Base-by-base conservation (phyloP, 1,140 invertebrate genomes). In the Phocides pigmalion region DNA sequence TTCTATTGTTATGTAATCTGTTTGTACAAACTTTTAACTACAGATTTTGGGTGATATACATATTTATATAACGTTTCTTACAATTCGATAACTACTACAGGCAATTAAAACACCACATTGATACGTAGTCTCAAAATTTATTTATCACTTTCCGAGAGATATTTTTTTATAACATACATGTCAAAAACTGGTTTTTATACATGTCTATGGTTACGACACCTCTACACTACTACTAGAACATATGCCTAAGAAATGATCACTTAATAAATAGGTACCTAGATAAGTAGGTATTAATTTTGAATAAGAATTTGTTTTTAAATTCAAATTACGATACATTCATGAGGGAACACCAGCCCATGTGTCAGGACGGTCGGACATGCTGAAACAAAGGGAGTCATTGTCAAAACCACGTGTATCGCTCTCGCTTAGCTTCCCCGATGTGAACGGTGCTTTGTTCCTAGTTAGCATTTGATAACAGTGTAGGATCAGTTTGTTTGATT, bases 271-370 rank as follows among this genome's bases (percentile, higher is more conserved):
- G n/a, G n/a, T n/a, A 50, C 9, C 47, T 50, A 50, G 12, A 15
- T 32, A 12, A 50, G 32, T n/a, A n/a, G n/a, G 8, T 11, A 32
- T 32, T 15, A 32, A 32, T 15, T 16, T 50, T 50, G 22, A 0
- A 9, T 15, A n/a, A 2, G 25, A 14, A 28, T 14, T 50, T 32
- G 14, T 50, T 32, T 32, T 49, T 6, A 16, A 62, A 41, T 68
- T 94, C 82, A 95, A 79, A 95, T 95, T 41, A 95, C 93, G 66
- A 95, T 92, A 77, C 95, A 95, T 76, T 95, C 94, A 68, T 94
- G 94, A n/a, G 94, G 94, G 67, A 94, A 94, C 15, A 93, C 79
- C 67, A 92, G 90, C 22, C 92, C 91, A 19, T 85, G 80, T 49
- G 84, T 81, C 61, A 84, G 88, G 17, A 91, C 80, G 11, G 82